These are phyloP conservation scores for Myocastor coypus DNA, from an alignment of 2,113 vertebrate species.

Conservation along the genomic window DNA sequence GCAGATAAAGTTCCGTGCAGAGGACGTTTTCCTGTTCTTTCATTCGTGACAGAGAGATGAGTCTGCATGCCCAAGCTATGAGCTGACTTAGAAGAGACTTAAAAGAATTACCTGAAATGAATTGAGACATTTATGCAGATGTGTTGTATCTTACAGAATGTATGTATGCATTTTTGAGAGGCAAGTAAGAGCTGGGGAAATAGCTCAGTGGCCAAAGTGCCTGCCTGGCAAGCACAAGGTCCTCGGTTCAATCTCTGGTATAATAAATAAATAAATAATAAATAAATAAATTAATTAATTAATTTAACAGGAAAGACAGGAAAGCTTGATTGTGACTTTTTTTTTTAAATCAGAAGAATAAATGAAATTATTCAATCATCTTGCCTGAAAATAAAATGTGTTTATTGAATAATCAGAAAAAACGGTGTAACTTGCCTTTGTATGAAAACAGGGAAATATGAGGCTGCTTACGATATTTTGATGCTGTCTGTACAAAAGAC, in stretches of 20 bases:
- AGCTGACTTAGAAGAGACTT: background rate
- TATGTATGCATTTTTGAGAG: background rate
- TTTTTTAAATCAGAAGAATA: background rate
- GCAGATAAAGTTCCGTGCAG: background rate
- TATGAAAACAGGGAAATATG: background rate
- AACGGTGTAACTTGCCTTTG: background rate
- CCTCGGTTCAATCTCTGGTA: too few relatives aligned
- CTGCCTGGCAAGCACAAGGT: too few relatives aligned
- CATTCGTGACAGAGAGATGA: background rate
- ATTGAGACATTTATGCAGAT: fast-evolving
- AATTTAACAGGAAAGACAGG: too few relatives aligned
- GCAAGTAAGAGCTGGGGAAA: too few relatives aligned
- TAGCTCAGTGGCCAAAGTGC: too few relatives aligned
- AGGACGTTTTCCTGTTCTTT: background rate
- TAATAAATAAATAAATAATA: too few relatives aligned
- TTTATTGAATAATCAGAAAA: background rate
- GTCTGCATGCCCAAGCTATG: background rate
- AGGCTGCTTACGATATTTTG: background rate
- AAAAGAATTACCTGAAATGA: background rate
- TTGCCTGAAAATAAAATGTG: background rate
- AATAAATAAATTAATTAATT: too few relatives aligned
- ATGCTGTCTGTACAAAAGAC: background rate
- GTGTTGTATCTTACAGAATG: background rate
- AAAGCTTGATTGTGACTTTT: background rate
- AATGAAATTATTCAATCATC: background rate